These are phyloP conservation scores for Cephalopholis sonnerati DNA, from an alignment of 2,113 vertebrate genomes.

Conservation along the genomic window DNA sequence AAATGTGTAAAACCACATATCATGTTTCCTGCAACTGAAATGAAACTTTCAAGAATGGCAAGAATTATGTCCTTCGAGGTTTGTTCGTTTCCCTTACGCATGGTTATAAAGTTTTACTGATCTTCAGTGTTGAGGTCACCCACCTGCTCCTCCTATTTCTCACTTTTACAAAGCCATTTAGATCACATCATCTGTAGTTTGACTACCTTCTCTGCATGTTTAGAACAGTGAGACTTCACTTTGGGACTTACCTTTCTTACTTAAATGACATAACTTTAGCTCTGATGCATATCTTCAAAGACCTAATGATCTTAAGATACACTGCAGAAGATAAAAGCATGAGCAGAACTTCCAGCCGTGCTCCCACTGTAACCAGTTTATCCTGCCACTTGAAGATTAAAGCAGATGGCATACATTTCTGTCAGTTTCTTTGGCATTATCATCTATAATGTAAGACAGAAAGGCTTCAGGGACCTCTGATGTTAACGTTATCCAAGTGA, in stretches of 20 bases:
- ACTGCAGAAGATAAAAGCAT: slow-evolving; percentile 16
- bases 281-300: slow-evolving; percentile 32
- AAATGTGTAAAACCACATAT: not conserved
- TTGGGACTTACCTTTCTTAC: not conserved
- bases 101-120: not conserved
- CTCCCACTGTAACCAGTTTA: slow-evolving; percentile 4
- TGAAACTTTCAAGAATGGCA: not conserved
- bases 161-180: not conserved
- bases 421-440: slow-evolving; percentile 12
- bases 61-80: not conserved
- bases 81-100: not conserved
- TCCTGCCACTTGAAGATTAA: slow-evolving; percentile 24
- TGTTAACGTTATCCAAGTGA: slow-evolving; percentile 16
- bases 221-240: not conserved
- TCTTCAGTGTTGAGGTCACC: not conserved
- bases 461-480: slow-evolving; percentile 11
- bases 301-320: not conserved
- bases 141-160: slow-evolving; percentile 26
- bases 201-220: not conserved
- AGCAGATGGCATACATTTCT: slow-evolving; percentile 21
- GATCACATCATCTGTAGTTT: not conserved
- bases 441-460: slow-evolving; percentile 49
- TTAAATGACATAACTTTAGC: not conserved
- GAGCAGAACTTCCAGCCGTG: not conserved
- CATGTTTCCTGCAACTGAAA: not conserved